phyloP scores from a whole-genome alignment of 2,888 invertebrate species.

The Pachymerium ferrugineum region DNA sequence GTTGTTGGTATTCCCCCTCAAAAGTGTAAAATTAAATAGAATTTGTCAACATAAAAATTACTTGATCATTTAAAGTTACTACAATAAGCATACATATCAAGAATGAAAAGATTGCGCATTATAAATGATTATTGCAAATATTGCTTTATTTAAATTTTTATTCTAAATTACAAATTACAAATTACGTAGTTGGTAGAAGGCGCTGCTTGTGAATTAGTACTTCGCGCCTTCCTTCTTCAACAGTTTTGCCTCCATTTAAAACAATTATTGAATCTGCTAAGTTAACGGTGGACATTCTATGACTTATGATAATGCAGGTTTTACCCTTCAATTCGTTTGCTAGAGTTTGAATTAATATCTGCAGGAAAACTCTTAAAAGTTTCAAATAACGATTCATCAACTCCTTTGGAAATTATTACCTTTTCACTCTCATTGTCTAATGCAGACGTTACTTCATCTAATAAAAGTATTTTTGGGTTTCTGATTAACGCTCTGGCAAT shows the following conservation, averaged over 20 bases:
- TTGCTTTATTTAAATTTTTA: too few relatives aligned
- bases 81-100: too few relatives aligned
- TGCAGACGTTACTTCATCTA: constrained; percentile 79
- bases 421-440: constrained; percentile 63
- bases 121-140: too few relatives aligned
- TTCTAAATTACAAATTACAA: too few relatives aligned
- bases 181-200: background rate
- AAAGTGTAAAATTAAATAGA: too few relatives aligned
- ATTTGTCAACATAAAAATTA: too few relatives aligned
- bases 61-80: too few relatives aligned
- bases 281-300: background rate
- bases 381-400: background rate
- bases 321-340: background rate
- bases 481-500: constrained; percentile 53
- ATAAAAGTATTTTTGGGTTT: constrained; percentile 61
- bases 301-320: background rate
- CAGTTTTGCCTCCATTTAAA: background rate
- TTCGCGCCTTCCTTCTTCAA: background rate
- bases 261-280: background rate
- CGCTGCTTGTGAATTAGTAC: background rate
- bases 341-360: background rate
- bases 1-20: too few relatives aligned
- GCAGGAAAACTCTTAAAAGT: background rate
- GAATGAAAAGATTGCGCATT: too few relatives aligned
- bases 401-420: background rate